These are phyloP conservation scores for Epizoanthus stellaris DNA, from an alignment of 92 coral and sea anemone species.

Conservation along the genomic window DNA sequence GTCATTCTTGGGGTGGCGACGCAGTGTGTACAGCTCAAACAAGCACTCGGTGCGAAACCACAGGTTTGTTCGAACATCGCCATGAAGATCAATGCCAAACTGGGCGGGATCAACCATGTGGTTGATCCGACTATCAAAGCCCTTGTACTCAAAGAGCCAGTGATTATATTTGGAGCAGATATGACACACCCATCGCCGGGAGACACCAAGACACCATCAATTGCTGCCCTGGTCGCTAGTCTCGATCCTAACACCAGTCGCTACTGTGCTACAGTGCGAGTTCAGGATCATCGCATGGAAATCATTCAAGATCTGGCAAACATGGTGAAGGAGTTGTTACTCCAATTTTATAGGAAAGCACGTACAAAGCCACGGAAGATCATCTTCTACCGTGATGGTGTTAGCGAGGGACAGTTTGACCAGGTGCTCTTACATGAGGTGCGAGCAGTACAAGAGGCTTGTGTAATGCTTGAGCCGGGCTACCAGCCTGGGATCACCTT, in stretches of 20 bases:
- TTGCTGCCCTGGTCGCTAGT: slow-evolving; percentile 97
- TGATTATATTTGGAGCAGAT: slow-evolving; percentile 92
- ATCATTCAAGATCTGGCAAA: slow-evolving; percentile 75
- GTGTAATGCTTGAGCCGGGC: slow-evolving; percentile 23
- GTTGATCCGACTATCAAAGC: slow-evolving; percentile 60
- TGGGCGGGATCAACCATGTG: slow-evolving; percentile 90
- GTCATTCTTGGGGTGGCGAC: slow-evolving; percentile 86
- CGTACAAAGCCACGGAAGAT: slow-evolving; percentile 55
- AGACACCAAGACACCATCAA: slow-evolving; percentile 80
- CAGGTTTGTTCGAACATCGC: slow-evolving; percentile 92
- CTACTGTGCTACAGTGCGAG: slow-evolving; percentile 84
- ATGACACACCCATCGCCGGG: slow-evolving; percentile 93
- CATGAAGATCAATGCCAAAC: slow-evolving; percentile 90
- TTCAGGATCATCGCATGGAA: slow-evolving; percentile 82
- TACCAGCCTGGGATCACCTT: slow-evolving; percentile 59
- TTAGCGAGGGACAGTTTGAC: slow-evolving; percentile 69
- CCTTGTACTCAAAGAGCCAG: slow-evolving; percentile 71
- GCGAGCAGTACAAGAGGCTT: slow-evolving; percentile 61
- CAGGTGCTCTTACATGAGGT: slow-evolving; percentile 56
- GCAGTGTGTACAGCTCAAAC: slow-evolving; percentile 81
- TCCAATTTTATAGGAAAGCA: slow-evolving; percentile 54
- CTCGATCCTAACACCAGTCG: slow-evolving; percentile 76
- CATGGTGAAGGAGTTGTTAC: slow-evolving; percentile 74
- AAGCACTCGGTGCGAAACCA: slow-evolving; percentile 62
- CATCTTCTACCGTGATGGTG: slow-evolving; percentile 85